These are phyloP conservation scores for Parnassius orleans DNA, from an alignment of 2,888 invertebrate genomes.

Conservation along the genomic window DNA sequence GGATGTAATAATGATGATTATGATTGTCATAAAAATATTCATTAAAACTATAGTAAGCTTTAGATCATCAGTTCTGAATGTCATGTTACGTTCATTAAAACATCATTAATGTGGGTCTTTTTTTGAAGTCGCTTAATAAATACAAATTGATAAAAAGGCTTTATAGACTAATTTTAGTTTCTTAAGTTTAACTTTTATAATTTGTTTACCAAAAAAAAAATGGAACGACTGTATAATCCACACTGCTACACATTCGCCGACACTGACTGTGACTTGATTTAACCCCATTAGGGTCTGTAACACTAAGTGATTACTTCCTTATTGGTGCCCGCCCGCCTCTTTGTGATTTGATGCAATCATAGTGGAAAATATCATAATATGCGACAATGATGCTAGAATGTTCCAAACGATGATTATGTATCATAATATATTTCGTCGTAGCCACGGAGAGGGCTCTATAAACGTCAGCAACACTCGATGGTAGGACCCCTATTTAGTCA, in stretches of 20 bases:
- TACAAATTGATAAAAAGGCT: no score
- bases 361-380: constrained; percentile 21
- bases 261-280: constrained; percentile 39
- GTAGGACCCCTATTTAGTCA: no score
- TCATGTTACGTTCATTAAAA: no score
- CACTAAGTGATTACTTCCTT: constrained; percentile 60
- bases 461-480: no score
- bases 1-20: no score
- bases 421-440: no score
- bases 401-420: constrained; percentile 2
- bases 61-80: no score
- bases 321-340: constrained; percentile 42
- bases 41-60: no score
- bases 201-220: neutral
- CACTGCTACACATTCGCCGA: constrained; percentile 19
- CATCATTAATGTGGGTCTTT: no score
- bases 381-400: constrained; percentile 19
- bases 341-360: constrained; percentile 47
- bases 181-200: neutral
- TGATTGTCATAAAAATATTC: no score
- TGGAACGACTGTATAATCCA: constrained; percentile 25
- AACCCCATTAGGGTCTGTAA: constrained; percentile 43
- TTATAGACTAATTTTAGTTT: neutral
- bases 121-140: no score
- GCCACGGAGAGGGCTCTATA: no score